Evolutionary conservation across 2,888 invertebrate species (phyloP).

Genomic region (Rhagophthalmus giganteus): DNA sequence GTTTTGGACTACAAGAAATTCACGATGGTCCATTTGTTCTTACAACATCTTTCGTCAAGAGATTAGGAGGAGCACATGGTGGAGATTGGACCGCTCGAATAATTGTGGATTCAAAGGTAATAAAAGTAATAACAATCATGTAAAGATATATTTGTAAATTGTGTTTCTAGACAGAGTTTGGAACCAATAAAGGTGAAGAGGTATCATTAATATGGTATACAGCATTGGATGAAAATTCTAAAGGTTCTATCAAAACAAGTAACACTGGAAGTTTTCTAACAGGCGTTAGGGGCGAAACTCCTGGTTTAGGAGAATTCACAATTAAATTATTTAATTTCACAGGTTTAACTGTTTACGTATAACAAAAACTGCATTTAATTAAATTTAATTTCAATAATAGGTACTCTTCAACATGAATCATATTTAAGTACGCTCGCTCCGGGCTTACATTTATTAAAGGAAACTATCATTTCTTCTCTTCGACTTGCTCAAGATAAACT

Average conservation of each 20-base stretch:
- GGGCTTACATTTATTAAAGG: constrained; percentile 72
- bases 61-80: constrained; percentile 75
- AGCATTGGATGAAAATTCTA: constrained; percentile 74
- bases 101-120: constrained; percentile 62
- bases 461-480: constrained; percentile 73
- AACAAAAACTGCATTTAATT: no score
- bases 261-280: constrained; percentile 60
- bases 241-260: constrained; percentile 59
- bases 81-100: constrained; percentile 94
- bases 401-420: constrained; percentile 69
- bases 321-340: constrained; percentile 59
- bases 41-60: constrained; percentile 87
- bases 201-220: constrained; percentile 80
- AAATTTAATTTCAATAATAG: constrained; percentile 47
- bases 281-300: constrained; percentile 74
- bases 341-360: constrained; percentile 42
- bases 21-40: constrained; percentile 76
- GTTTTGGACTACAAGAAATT: constrained; percentile 90
- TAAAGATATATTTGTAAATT: no score
- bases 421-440: constrained; percentile 72
- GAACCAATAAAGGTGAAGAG: constrained; percentile 53
- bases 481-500: constrained; percentile 62
- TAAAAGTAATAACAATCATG: background rate
- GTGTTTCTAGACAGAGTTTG: constrained; percentile 34
- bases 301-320: constrained; percentile 77